phyloP scores from a whole-genome alignment of 2,113 vertebrate species.

The Xenopus laevis region DNA sequence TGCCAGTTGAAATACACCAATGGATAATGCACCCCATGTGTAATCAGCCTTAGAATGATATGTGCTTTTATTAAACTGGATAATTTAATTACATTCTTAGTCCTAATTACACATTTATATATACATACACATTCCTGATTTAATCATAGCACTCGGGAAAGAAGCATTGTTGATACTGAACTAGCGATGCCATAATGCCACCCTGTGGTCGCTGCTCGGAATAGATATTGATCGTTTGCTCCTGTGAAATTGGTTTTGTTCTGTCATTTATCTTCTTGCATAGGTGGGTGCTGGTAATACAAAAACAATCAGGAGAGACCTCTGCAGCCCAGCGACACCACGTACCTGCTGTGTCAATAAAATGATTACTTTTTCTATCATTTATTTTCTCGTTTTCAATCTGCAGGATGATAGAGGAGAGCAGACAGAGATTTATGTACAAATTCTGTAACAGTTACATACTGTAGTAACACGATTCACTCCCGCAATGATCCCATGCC shows the following conservation, averaged over 20 bases:
- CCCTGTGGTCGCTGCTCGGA: constrained; percentile 3
- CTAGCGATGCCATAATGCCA: constrained; percentile 3
- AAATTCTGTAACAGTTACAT: background rate
- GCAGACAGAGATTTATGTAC: constrained; percentile 8
- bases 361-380: background rate
- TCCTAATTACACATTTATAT: too few relatives aligned
- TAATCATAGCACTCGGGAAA: too few relatives aligned
- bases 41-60: too few relatives aligned
- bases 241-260: constrained; percentile 12
- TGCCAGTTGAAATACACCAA: too few relatives aligned
- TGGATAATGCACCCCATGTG: too few relatives aligned
- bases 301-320: constrained; percentile 7
- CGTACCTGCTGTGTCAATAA: background rate
- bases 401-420: background rate
- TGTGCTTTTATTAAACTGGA: too few relatives aligned
- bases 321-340: background rate
- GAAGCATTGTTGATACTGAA: background rate
- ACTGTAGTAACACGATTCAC: background rate
- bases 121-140: too few relatives aligned
- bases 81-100: too few relatives aligned
- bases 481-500: background rate
- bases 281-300: background rate
- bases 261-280: background rate
- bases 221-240: background rate
- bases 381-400: background rate